Base-by-base conservation (phyloP, 2,888 invertebrate genomes). In the Yponomeuta evonymella region DNA sequence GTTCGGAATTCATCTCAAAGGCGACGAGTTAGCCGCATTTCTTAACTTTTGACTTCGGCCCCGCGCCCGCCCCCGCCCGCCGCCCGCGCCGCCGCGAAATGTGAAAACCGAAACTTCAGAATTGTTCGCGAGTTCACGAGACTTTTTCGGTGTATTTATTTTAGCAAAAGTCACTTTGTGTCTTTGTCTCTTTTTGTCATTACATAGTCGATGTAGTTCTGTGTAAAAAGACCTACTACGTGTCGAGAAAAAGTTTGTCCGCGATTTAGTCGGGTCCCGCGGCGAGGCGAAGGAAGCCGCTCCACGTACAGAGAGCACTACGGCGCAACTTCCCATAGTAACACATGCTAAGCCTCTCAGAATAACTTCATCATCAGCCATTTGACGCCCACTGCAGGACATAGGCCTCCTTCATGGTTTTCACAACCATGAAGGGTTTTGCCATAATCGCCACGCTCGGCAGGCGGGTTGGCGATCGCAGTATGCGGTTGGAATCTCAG, bases 91-190 rank as follows among this genome's bases (percentile, higher is more conserved):
- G 71, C 72, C 73, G 76, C 74, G 72, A 74, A 64, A 36, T 73
- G 74, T 73, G 74, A 74, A 68, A 69, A 67, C 67, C 73, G 51
- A 73, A 76, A 77, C 74, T 75, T 76, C 71, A 71, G 70, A 72
- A 75, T 76, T 78, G 74, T 73, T 76, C 72, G 70, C 71, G 71
- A 71, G 51, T 58, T 58, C 15, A 15, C 51, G 51, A 68, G 72
- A 74, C 74, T 75, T 77, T 75, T 73, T 74, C 75, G 51, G 68
- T 68, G 74, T 76, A 73, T 77, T 78, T 76, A 74, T 76, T 76
- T 75, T 73, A 71, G 58, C 72, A 72, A 68, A 72, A 71, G 74
- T 71, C 75, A 72, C 72, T 74, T 73, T 72, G 67, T 72, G 74
- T 74, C 72, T 72, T 67, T 72, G 58, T 72, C 70, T 72, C 70